Percentiles rank a stretch among this genome's conserved stretches.
These are phyloP conservation scores for Acanthaster planci DNA, from an alignment of 35 echinoderm and acorn worm genomes.

Conservation along the genomic window DNA sequence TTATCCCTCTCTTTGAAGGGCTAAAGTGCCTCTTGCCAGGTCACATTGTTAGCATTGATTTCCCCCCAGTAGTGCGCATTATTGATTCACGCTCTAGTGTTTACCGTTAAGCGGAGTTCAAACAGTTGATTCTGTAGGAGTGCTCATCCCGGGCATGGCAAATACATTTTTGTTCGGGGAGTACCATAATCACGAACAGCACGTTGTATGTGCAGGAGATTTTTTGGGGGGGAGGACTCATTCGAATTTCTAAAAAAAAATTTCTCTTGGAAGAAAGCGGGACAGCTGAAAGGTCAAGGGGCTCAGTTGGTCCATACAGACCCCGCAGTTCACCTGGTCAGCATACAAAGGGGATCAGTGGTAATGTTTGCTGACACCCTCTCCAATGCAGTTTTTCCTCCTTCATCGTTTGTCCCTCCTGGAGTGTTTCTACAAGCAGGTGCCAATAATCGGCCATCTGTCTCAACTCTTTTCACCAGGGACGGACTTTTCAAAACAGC, in stretches of 20 bases:
- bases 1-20: slow-evolving; percentile 17
- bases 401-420: too few species aligned
- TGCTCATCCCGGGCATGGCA: slow-evolving; percentile 30
- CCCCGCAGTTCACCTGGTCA: slow-evolving; percentile 2
- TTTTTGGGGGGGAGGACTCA: too few species aligned
- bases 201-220: too few species aligned
- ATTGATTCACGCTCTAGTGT: slow-evolving; percentile 49
- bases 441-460: too few species aligned
- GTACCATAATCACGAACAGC: background rate
- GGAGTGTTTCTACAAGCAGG: too few species aligned
- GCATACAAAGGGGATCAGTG: background rate
- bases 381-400: background rate
- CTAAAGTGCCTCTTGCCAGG: slow-evolving; percentile 24
- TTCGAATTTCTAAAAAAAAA: too few species aligned
- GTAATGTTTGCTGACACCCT: slow-evolving; percentile 12
- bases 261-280: background rate
- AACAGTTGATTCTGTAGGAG: slow-evolving; percentile 40
- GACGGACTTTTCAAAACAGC: too few species aligned
- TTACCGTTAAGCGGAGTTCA: slow-evolving; percentile 31
- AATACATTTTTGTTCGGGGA: slow-evolving; percentile 32
- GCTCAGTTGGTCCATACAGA: background rate
- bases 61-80: slow-evolving; percentile 26
- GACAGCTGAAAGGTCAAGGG: background rate
- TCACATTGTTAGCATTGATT: slow-evolving; percentile 58
- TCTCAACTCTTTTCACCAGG: too few species aligned